These are phyloP conservation scores for Centruroides vittatus DNA, from an alignment of 1,140 invertebrate species.

Conservation along the genomic window DNA sequence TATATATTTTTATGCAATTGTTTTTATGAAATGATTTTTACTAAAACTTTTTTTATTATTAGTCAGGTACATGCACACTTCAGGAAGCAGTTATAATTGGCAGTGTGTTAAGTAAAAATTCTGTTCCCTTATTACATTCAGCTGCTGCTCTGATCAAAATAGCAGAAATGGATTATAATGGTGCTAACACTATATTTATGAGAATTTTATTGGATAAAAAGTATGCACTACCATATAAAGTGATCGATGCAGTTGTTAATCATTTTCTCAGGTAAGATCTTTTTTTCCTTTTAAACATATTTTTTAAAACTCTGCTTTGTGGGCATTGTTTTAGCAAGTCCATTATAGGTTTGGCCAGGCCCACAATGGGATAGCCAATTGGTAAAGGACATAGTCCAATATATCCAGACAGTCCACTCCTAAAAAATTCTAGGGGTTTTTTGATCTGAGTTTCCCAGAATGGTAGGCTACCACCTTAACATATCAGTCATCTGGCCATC, in stretches of 20 bases:
- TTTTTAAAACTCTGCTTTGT: too few relatives aligned
- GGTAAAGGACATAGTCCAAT: too few relatives aligned
- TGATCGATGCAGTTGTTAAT: slow-evolving; percentile 88
- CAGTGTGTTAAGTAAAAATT: slow-evolving; percentile 77
- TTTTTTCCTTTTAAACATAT: not conserved
- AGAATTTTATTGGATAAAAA: slow-evolving; percentile 93
- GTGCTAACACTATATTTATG: slow-evolving; percentile 93
- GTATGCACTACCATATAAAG: slow-evolving; percentile 90
- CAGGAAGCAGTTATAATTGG: slow-evolving; percentile 90
- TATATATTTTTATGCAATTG: too few relatives aligned
- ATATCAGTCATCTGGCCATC: too few relatives aligned
- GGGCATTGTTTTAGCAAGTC: too few relatives aligned
- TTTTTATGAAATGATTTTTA: too few relatives aligned
- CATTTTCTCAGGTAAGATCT: slow-evolving; percentile 68
- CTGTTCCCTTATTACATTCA: slow-evolving; percentile 92
- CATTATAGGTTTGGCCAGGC: too few relatives aligned
- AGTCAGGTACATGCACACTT: slow-evolving; percentile 83
- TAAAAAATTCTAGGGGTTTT: too few relatives aligned
- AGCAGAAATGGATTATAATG: slow-evolving; percentile 94
- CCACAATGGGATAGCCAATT: too few relatives aligned
- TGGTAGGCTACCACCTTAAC: too few relatives aligned
- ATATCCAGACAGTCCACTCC: too few relatives aligned
- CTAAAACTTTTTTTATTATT: slow-evolving; percentile 18
- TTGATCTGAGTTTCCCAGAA: too few relatives aligned
- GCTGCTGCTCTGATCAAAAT: slow-evolving; percentile 89